phyloP scores from a whole-genome alignment of 2,113 vertebrate species.

The Pelvicachromis taeniatus region DNA sequence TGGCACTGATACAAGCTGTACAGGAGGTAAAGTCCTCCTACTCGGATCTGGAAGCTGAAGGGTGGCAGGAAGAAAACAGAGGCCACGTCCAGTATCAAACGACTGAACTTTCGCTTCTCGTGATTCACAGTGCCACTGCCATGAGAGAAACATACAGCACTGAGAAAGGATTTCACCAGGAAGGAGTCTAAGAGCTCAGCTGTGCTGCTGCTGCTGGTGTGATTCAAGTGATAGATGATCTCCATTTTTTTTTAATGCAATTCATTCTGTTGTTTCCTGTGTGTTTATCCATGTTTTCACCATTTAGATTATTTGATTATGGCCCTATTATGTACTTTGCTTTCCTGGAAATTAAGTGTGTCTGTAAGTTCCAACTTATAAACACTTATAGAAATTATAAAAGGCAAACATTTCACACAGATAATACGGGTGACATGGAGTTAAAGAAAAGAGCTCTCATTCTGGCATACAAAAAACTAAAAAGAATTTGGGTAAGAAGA shows the following conservation, averaged over 20 bases:
- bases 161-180: not conserved
- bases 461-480: not conserved
- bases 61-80: constrained; percentile 83
- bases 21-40: constrained; percentile 88
- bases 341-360: not conserved
- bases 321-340: not conserved
- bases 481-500: not conserved
- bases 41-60: constrained; percentile 89
- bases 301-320: not conserved
- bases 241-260: not conserved
- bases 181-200: fast-evolving
- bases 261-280: not conserved
- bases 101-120: constrained; percentile 78
- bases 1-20: constrained; percentile 83
- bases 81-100: constrained; percentile 74
- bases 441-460: not conserved
- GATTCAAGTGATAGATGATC: not conserved
- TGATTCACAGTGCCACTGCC: constrained; percentile 75
- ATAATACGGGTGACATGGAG: not conserved
- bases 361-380: not conserved
- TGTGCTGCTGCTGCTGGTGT: not conserved
- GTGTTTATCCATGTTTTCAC: not conserved
- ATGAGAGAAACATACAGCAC: not conserved
- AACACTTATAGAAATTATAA: no score
- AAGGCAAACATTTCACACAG: no score